Base-by-base conservation (phyloP, 30 jellyfish, hydroid and myxozoan genomes). In the Aurelia sp. region DNA sequence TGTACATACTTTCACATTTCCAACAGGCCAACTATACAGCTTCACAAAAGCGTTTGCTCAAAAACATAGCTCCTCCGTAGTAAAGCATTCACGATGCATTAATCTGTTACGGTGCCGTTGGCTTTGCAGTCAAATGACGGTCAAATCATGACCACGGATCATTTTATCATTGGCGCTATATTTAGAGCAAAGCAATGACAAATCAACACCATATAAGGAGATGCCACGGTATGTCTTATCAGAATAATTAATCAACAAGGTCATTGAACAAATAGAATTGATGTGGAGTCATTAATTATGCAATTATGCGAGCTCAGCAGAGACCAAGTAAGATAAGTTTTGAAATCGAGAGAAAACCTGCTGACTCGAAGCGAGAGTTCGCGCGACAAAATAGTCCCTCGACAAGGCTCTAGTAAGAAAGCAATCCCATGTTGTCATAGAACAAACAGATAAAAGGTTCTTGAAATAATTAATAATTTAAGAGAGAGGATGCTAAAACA, bases 401-500 rank as follows among this genome's bases (percentile, higher is more conserved):
- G 41, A 21, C 74, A 64, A 4, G 41, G 19, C 16, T 55, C 9
- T n/a, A 37, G 50, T 58, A 68, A 21, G 69, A 55, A 74, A 52
- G 55, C 85, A 74, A 37, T 53, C 72, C 66, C 16, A 51, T 1
- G 52, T 18, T 51, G 85, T 31, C 44, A 48, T 48, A 65, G 22
- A 67, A 33, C 5, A 22, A 76, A 37, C 18, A 53, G 84, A 73
- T 73, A 73, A 73, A 73, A 73, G 55, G 71, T 47, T 19, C 51
- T 59, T 67, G 40, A 77, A 55, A 21, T 61, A 9, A 63, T 77
- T 61, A 77, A 77, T 77, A 77, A 59, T 77, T 62, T 13, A 77
- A 40, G 74, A 63, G 66, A 21, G 23, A 52, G 88, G 75, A 77
- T 77, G 88, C 89, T 62, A 65, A 79, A 79, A 79, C 89, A 65